These are phyloP conservation scores for Liparis tanakae DNA, from an alignment of 2,797 vertebrate species.

Conservation along the genomic window DNA sequence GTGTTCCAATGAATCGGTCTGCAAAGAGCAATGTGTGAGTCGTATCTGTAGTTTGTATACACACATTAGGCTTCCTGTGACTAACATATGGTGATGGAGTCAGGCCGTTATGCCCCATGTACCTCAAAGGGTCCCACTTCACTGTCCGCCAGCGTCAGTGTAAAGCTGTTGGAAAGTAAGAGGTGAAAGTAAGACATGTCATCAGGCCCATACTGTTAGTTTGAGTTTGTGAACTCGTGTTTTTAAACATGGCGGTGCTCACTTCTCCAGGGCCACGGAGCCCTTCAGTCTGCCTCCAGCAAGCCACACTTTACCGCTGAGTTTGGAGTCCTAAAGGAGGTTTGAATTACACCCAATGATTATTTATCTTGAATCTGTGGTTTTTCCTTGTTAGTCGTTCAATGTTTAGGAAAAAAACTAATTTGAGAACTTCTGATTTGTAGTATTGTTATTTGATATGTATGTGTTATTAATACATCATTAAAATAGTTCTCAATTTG, in stretches of 20 bases:
- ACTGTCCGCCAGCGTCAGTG: constrained; percentile 57
- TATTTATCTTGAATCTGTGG: not conserved
- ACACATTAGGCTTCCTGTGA: not conserved
- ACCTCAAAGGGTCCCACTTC: constrained; percentile 80
- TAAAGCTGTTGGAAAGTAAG: constrained; percentile 65
- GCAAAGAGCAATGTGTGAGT: constrained; percentile 23
- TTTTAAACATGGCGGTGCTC: constrained; percentile 24
- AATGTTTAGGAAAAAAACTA: not conserved
- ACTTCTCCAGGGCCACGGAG: constrained; percentile 69
- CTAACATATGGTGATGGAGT: not conserved
- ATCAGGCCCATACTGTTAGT: not conserved
- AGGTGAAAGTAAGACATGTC: not conserved
- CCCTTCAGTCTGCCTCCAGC: constrained; percentile 57
- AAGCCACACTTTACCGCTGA: constrained; percentile 57
- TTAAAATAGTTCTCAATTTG: not conserved
- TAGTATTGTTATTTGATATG: not conserved
- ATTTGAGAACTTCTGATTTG: not conserved
- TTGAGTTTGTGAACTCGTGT: not conserved
- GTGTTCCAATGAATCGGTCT: constrained; percentile 63
- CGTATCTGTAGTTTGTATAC: not conserved
- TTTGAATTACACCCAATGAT: not conserved
- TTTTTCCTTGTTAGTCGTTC: not conserved
- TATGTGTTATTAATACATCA: not conserved
- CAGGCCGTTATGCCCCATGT: not conserved
- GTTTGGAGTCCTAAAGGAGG: constrained; percentile 47